A percentile compares a stretch with the other conserved stretches of the same genome.
Evolutionary conservation across 2,888 invertebrate genomes (phyloP).

Genomic region (Belgica antarctica): DNA sequence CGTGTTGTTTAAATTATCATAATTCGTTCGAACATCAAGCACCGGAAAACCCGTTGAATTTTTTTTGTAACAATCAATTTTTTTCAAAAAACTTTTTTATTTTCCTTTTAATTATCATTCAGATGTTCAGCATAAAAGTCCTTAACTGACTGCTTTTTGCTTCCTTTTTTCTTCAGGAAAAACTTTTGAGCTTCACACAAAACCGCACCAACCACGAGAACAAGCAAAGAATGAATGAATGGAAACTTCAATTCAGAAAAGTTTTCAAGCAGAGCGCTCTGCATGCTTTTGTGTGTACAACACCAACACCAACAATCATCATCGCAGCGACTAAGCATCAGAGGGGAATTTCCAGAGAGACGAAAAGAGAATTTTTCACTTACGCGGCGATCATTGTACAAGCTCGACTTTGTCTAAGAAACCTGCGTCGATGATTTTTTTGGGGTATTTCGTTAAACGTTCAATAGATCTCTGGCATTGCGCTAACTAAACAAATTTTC

Average conservation of each 20-base stretch:
- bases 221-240: constrained; percentile 32
- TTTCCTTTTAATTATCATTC: constrained; percentile 9
- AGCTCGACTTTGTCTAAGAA: neutral
- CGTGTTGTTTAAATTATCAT: too few species aligned
- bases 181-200: constrained; percentile 11
- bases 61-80: constrained; percentile 45
- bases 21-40: too few species aligned
- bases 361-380: constrained; percentile 4
- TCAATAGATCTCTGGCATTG: neutral
- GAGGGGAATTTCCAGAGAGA: constrained; percentile 28
- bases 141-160: too few species aligned
- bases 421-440: neutral
- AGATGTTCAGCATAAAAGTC: constrained; percentile 1
- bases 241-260: constrained; percentile 36
- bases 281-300: constrained; percentile 33
- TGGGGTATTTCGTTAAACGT: neutral
- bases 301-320: constrained; percentile 27
- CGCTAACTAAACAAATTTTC: neutral
- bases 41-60: too few species aligned
- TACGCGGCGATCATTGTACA: constrained; percentile 10
- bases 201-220: constrained; percentile 42
- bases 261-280: constrained; percentile 25
- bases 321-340: too few species aligned
- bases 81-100: constrained; percentile 26
- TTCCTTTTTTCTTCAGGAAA: constrained; percentile 2